phyloP scores from a whole-genome alignment of 2,797 vertebrate genomes.

The Chiloscyllium punctatum region DNA sequence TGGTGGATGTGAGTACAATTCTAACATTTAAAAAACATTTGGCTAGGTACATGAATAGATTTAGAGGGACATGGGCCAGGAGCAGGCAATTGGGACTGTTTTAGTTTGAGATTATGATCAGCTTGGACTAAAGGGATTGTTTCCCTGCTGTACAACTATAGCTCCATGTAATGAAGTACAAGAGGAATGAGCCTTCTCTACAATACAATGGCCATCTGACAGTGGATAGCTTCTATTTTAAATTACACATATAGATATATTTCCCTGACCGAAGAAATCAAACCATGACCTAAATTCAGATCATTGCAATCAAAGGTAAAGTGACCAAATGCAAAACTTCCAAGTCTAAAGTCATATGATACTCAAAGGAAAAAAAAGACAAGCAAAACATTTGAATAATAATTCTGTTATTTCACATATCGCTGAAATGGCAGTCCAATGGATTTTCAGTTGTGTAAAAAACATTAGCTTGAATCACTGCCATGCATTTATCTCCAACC shows the following conservation, averaged over 20 bases:
- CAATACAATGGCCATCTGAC: neutral
- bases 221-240: too few species aligned
- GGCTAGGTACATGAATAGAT: too few species aligned
- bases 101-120: too few species aligned
- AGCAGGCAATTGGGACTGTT: too few species aligned
- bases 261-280: neutral
- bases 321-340: neutral
- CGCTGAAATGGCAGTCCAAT: neutral
- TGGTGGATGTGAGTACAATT: too few species aligned
- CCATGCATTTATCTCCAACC: neutral
- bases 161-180: too few species aligned
- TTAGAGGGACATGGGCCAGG: too few species aligned
- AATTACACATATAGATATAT: neutral
- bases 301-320: neutral
- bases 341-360: neutral
- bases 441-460: neutral
- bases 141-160: too few species aligned
- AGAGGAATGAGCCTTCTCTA: neutral
- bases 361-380: neutral
- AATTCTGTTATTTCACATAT: neutral
- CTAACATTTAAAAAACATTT: too few species aligned
- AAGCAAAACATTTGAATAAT: neutral
- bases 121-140: too few species aligned
- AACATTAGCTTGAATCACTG: neutral
- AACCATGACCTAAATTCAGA: neutral